A percentile compares a stretch with the other conserved stretches of the same genome.
These are phyloP conservation scores for Tolypeutes matacus DNA, from an alignment of 2,797 vertebrate species.

Conservation along the genomic window DNA sequence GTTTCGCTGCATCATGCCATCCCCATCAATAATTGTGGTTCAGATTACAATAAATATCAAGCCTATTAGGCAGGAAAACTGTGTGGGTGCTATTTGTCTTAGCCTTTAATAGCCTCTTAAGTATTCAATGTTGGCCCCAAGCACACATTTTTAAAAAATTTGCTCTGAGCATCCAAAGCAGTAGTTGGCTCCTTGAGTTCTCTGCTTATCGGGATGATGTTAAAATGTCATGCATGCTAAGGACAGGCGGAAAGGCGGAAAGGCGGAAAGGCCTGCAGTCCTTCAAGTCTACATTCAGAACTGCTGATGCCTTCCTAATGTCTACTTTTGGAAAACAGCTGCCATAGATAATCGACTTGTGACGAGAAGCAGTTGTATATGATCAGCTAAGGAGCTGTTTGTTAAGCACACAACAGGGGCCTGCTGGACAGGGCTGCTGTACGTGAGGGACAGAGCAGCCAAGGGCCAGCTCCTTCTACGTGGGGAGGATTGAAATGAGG, in stretches of 20 bases:
- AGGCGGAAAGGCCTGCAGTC: neutral
- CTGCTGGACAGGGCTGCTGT: neutral
- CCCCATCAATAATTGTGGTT: constrained; percentile 57
- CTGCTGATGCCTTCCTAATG: constrained; percentile 48
- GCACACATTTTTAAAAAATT: constrained; percentile 51
- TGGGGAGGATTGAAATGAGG: neutral
- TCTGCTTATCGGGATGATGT: constrained; percentile 1
- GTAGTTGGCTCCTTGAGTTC: neutral
- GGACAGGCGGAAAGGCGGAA: neutral
- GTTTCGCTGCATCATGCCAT: constrained; percentile 47
- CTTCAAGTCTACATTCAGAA: constrained; percentile 45
- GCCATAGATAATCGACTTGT: constrained; percentile 60
- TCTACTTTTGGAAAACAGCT: constrained; percentile 78
- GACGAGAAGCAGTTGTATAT: constrained; percentile 64
- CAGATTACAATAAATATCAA: constrained; percentile 62
- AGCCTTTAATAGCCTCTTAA: constrained; percentile 43
- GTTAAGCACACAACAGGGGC: neutral
- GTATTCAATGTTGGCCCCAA: neutral
- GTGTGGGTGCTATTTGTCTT: constrained; percentile 63
- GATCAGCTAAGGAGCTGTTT: constrained; percentile 24
- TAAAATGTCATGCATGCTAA: constrained; percentile 41
- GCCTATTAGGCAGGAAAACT: constrained; percentile 54
- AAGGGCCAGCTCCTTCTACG: too few species aligned
- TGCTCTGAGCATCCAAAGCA: constrained; percentile 42
- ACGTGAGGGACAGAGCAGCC: fast-evolving